Base-by-base conservation (phyloP, 2,797 vertebrate species). In the Glyptemys insculpta region DNA sequence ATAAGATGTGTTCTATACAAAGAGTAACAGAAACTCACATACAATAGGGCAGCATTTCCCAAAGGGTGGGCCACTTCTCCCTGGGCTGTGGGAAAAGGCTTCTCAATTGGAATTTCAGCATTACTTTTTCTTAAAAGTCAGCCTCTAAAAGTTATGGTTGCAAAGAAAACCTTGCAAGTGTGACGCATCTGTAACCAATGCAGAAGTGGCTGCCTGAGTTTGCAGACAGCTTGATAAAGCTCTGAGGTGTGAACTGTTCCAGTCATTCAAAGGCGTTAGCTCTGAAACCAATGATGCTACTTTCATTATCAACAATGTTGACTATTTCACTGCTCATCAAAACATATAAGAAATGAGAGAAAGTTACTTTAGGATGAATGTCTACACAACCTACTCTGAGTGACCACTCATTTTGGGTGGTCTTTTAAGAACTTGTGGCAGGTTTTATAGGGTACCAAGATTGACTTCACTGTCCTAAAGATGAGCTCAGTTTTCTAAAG, bases 311-410 rank as follows among this genome's bases (percentile, higher is more conserved):
- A 81, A 25, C 3, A 37, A 8, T 87, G 83, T 85, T 6, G 47
- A 31, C 74, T 78, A 47, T 78, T 72, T 31, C 90, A 12, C 78
- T 79, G 25, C 65, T 91, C 84, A 27, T 54, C 87, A 79, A 90
- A 47, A 9, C 34, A 90, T 92, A 85, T 52, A 3, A 74, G 85
- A 85, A 93, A 82, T 29, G 44, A 31, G 14, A 78, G 27, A 49
- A 78, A 78, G 27, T 47, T 78, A 49, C 41, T 47, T 29, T 31
- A 31, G 12, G 7, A 78, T 49, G 27, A 78, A 47, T 29, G 44
- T 47, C 44, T 78, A 47, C 15, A 78, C 25, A 27, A 76, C 12
- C 25, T 72, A 29, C 47, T 62, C 44, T 65, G 29, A 21, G 41
- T 54, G 37, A 2, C 12, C 80, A 41, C n/a, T 80, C 31, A 86